Base-by-base conservation (phyloP, 1,140 invertebrate species). In the Dreissena rostriformis region DNA sequence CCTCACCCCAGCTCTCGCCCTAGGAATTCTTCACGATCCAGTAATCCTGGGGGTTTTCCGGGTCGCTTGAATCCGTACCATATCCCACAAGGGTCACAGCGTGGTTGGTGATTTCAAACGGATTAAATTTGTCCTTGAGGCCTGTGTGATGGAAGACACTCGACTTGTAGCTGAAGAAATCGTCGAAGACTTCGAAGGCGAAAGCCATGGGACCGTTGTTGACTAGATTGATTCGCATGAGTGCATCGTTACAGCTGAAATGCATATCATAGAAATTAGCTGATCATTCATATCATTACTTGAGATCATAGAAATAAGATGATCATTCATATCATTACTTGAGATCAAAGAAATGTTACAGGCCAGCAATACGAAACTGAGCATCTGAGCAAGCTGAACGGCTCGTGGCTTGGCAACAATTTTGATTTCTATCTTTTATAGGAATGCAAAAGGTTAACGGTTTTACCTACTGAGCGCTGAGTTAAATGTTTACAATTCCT, bases 1-100 rank as follows among this genome's bases (percentile, higher is more conserved):
- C 81, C 82, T 95, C 94, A 6, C 95, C 95, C 95, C 95, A 96
- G 0, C 85, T 66, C 8, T 87, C 85, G 14, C 95, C 95, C 95
- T 95, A 96, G 66, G 94, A 95, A 75, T 94, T 94, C 79, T 93
- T 93, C 2, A 94, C 91, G 15, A 89, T 91, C 93, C 93, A 94
- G 84, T 88, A 94, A 66, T 91, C 88, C 66, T 90, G 73, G 0
- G 89, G 88, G 28, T 76, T 80, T 0, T 74, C 73, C 39, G 87
- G 51, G 53, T 66, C 67, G 53, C 26, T 82, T 49, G n/a, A 78
- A 22, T 93, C 93, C 15, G 70, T 78, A 0, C 93, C 93, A 86
- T 93, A 94, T 1, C 93, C 93, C 24, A 93, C 93, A 0, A 93
- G 70, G 15, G 94, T 91, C 10, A 93, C 93, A 65, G 90, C 92